These are phyloP conservation scores for Phodopus roborovskii DNA, from an alignment of 2,113 vertebrate genomes.

Conservation along the genomic window DNA sequence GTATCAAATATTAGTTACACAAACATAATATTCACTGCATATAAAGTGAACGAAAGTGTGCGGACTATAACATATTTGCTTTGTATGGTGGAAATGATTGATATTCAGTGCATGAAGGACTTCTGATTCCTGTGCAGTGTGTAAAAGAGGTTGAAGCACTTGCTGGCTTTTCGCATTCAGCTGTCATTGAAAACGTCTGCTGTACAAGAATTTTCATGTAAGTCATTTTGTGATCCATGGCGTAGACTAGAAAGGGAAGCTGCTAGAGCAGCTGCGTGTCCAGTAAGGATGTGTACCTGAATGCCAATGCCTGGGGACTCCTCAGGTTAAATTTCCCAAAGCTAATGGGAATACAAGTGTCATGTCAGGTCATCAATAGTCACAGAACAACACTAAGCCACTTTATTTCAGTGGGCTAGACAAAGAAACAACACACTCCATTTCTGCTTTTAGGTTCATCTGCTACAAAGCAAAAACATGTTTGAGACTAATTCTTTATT, in stretches of 20 bases:
- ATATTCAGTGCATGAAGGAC: background rate
- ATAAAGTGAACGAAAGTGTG: background rate
- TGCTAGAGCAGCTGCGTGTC: background rate
- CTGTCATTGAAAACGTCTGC: constrained; percentile 32
- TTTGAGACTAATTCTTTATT: background rate
- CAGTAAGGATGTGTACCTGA: background rate
- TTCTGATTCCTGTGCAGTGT: background rate
- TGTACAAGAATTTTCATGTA: background rate
- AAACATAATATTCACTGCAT: background rate
- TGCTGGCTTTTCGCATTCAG: constrained; percentile 24
- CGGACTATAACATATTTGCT: background rate
- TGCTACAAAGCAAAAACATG: background rate
- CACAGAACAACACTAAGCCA: background rate
- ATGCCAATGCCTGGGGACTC: background rate
- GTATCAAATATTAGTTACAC: background rate
- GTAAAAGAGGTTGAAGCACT: background rate
- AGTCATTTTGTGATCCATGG: background rate
- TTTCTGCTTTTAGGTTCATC: background rate
- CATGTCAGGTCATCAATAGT: background rate
- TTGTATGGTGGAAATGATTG: background rate
- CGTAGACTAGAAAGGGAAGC: background rate
- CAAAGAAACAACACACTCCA: background rate
- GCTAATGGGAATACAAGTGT: background rate
- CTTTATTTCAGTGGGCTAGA: constrained; percentile 17
- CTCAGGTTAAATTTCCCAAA: background rate